Base-by-base conservation (phyloP, 2,113 vertebrate species). In the Nothobranchius kuhntae region DNA sequence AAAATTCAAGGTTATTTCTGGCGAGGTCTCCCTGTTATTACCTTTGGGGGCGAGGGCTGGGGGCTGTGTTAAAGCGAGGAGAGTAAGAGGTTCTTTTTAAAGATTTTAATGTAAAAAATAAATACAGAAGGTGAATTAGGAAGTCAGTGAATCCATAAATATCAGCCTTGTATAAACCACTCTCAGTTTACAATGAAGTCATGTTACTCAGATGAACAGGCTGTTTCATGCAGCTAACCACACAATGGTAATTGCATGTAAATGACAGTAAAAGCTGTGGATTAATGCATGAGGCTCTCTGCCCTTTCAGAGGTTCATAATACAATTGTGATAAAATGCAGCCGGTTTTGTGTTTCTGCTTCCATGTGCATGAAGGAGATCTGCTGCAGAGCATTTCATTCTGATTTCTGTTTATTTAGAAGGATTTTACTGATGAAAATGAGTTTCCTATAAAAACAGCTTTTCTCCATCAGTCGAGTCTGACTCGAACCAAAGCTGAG, bases 141-240 rank as follows among this genome's bases (percentile, higher is more conserved):
- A 21, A 21, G 21, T 21, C 21, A 21, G 14, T 61, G 8, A 57
- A 63, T 1, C 3, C 12, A 10, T 8, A 9, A 38, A 38, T 14
- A 56, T 52, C 13, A 6, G 6, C 44, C 15, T 0, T 1, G 24
- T 42, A 42, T 7, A 12, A 73, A 61, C 55, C 1, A 53, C 26
- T 53, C n/a, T 35, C 6, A 21, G 9, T n/a, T 58, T 7, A 62
- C 21, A n/a, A n/a, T 40, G 52, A 9, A 3, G 24, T 42, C n/a
- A 26, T 53, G 17, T 15, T 71, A 24, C 68, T 68, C 58, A 51
- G 17, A 67, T 65, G 65, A 12, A 40, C 30, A 54, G 26, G 54
- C 12, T 47, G 12, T 51, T 21, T 56, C 10, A 56, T 71, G 64
- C 14, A 61, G 57, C 26, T 61, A 62, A 47, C 1, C 13, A 30